Evolutionary conservation across 2,888 invertebrate species (phyloP), one percentile per base, ranked within the genome.

Genomic region (Lochmaea crataegi): DNA sequence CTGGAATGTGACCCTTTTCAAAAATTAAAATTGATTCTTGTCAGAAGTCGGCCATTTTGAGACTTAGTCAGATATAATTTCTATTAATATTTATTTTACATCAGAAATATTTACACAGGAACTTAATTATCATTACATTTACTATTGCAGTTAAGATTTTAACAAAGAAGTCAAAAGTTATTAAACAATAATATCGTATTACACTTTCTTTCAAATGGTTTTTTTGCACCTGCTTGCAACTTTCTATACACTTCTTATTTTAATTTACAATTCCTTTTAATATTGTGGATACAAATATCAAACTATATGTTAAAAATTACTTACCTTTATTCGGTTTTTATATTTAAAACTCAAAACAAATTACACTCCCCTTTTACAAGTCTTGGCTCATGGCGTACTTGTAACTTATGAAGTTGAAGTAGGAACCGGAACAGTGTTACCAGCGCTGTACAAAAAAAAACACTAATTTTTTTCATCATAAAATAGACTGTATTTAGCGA

Each of bases 1-100:
- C 58, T 38, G 66, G 75, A 77, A 76, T 75, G 74, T 73, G 77
- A 77, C 75, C 76, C 76, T 77, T 79, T 76, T 76, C 77, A 79
- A 83, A 63, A 83, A 82, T 79, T 82, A 82, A 85, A 86, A 85
- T 85, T 85, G 85, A 85, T 85, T 85, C 84, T 81, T 82, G 83
- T 81, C 84, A 82, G 71, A 77, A 76, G 86, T 86, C 86, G 85
- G 86, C 86, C 86, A 86, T 86, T 86, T 86, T 86, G 86, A 82
- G 78, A 78, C 73, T 71, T 76, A 68, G 71, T 71, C 70, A 74
- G 74, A 76, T 77, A 75, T 74, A 72, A 71, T 53, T 75, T 74
- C 45, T 67, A 69, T 67, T 71, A 61, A 63, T 51, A 65, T 18
- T 45, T 68, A 67, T 64, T 67, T 68, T 51, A 58, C 18, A 53